Evolutionary conservation across 2,113 vertebrate genomes (phyloP).

Genomic region (Pyxicephalus adspersus): DNA sequence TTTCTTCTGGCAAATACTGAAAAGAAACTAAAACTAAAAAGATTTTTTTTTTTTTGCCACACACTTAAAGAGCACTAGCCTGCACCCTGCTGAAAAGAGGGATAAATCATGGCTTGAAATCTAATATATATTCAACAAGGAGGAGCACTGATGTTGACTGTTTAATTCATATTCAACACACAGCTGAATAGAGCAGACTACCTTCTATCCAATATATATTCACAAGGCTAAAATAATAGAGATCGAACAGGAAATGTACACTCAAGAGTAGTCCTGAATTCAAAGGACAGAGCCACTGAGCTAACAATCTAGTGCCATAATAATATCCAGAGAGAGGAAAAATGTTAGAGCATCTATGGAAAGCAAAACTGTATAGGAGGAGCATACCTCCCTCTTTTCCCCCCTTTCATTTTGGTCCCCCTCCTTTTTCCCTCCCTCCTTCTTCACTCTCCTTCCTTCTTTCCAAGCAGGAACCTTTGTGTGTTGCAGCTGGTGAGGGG

Average conservation of each 20-base stretch:
- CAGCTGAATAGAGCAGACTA: background rate
- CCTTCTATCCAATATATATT: background rate
- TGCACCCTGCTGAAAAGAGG: background rate
- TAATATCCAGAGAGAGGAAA: slow-evolving; percentile 8
- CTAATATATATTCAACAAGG: slow-evolving; percentile 9
- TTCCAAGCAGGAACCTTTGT: slow-evolving; percentile 35
- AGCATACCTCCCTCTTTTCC: slow-evolving; percentile 37
- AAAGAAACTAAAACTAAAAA: slow-evolving; percentile 9
- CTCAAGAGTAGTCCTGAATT: background rate
- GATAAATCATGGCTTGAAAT: background rate
- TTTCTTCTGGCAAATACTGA: slow-evolving; percentile 25
- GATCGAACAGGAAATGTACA: background rate
- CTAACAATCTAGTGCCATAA: background rate
- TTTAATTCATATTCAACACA: background rate
- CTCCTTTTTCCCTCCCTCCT: slow-evolving; percentile 5
- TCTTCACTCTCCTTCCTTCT: slow-evolving; percentile 30
- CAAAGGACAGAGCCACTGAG: background rate
- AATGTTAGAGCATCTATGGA: slow-evolving; percentile 10
- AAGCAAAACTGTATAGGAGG: slow-evolving; percentile 32
- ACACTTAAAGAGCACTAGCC: background rate
- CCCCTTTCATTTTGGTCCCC: background rate
- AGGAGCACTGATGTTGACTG: background rate
- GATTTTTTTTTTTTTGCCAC: slow-evolving; percentile 29
- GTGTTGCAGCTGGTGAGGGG: slow-evolving; percentile 39
- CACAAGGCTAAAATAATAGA: background rate